Percentiles rank a stretch among this genome's conserved stretches.
Evolutionary conservation across 2,113 vertebrate species (phyloP).

Genomic region (Coreoperca whiteheadi): DNA sequence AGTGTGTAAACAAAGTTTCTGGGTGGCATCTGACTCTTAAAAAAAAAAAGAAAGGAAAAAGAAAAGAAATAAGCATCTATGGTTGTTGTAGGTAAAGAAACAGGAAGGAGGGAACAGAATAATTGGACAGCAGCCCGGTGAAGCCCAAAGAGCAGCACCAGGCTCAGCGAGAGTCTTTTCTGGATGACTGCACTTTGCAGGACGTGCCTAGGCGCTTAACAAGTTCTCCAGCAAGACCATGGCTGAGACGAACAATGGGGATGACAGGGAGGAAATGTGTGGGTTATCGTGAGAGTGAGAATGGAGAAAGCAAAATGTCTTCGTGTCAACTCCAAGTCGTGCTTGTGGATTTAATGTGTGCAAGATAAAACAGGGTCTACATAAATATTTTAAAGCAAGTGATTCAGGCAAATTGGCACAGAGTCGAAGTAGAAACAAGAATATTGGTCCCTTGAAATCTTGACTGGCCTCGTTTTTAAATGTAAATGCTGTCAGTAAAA

Average conservation of each 20-base stretch:
- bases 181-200: slow-evolving; percentile 62
- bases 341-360: not conserved
- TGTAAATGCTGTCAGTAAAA: slow-evolving; percentile 19
- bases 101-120: slow-evolving; percentile 20
- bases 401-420: slow-evolving; percentile 10
- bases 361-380: not conserved
- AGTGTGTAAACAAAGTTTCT: no score
- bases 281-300: not conserved
- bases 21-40: no score
- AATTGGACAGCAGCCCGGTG: slow-evolving; percentile 54
- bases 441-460: not conserved
- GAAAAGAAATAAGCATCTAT: not conserved
- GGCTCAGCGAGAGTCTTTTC: slow-evolving; percentile 67
- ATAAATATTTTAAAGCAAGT: not conserved
- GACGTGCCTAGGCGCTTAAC: slow-evolving; percentile 71
- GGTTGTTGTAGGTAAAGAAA: slow-evolving; percentile 28
- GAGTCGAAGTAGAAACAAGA: not conserved
- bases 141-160: slow-evolving; percentile 58
- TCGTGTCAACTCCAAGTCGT: not conserved
- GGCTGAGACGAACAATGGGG: slow-evolving; percentile 24
- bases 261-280: slow-evolving; percentile 40
- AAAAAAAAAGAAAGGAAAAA: no score
- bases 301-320: not conserved
- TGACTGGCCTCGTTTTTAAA: slow-evolving; percentile 12
- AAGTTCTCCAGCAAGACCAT: slow-evolving; percentile 41